phyloP scores from a whole-genome alignment of 2,113 vertebrate species.

The Nettapus auritus region DNA sequence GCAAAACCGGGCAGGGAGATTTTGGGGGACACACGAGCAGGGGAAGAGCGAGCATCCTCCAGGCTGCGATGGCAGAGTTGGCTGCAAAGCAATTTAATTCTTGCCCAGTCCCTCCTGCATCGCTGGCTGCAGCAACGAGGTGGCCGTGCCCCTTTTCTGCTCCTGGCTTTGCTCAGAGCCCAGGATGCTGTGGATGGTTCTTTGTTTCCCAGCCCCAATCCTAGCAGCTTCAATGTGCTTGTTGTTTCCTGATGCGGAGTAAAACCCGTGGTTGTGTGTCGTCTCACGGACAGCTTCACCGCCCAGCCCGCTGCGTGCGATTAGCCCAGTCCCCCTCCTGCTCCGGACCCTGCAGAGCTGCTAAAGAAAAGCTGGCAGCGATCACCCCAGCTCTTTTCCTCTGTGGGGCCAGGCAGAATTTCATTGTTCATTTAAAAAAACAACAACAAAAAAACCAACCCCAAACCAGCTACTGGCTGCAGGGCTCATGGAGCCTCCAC shows the following conservation, averaged over 20 bases:
- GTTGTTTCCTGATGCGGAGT: neutral
- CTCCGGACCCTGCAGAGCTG: neutral
- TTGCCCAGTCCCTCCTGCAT: no score
- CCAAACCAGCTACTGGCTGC: neutral
- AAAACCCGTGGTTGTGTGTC: neutral
- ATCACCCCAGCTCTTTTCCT: neutral
- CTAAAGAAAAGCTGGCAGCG: neutral
- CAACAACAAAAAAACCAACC: fast-evolving
- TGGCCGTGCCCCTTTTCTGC: no score
- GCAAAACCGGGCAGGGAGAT: neutral
- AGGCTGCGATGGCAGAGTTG: no score
- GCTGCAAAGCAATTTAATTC: no score
- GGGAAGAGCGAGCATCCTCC: no score
- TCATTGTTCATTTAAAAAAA: neutral
- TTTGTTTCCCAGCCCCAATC: no score
- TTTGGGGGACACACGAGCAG: neutral
- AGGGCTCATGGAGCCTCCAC: neutral
- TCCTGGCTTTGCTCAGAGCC: no score
- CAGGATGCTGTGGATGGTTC: no score
- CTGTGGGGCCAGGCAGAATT: neutral
- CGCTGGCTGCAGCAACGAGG: no score
- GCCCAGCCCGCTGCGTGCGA: neutral
- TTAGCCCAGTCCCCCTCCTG: neutral
- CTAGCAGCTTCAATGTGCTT: no score
- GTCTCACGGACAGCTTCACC: neutral